phyloP scores from a whole-genome alignment of 2,888 invertebrate genomes.

The Limulus polyphemus region DNA sequence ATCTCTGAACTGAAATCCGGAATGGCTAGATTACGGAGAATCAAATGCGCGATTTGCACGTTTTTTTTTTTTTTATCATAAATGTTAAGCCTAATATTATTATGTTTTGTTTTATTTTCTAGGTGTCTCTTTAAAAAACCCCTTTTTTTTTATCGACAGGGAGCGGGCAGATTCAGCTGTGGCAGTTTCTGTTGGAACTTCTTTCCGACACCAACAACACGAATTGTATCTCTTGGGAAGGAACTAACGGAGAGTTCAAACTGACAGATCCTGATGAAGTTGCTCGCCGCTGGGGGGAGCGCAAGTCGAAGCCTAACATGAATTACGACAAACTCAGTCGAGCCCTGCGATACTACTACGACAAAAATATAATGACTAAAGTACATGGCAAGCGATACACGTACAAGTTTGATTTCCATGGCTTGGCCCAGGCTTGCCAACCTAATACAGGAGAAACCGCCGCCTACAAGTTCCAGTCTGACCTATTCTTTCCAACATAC shows the following conservation, averaged over 20 bases:
- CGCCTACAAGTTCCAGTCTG: constrained; percentile 24
- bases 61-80: too few species aligned
- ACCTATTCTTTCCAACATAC: constrained; percentile 23
- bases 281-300: constrained; percentile 94
- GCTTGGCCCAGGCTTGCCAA: constrained; percentile 28
- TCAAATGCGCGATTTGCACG: too few species aligned
- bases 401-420: constrained; percentile 75
- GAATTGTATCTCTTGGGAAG: constrained; percentile 87
- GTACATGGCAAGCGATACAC: constrained; percentile 96
- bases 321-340: constrained; percentile 98
- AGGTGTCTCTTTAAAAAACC: too few species aligned
- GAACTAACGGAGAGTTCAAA: constrained; percentile 89
- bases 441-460: constrained; percentile 20
- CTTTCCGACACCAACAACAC: constrained; percentile 81
- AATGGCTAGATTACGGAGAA: too few species aligned
- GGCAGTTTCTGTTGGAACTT: constrained; percentile 96
- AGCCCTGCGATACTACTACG: constrained; percentile 97
- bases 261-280: constrained; percentile 96
- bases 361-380: constrained; percentile 99
- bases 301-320: constrained; percentile 99
- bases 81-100: too few species aligned
- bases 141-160: neutral
- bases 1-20: too few species aligned
- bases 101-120: too few species aligned
- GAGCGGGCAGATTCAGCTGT: constrained; percentile 85